phyloP scores from a whole-genome alignment of 2,797 vertebrate species.

The Dendrocincla tyrannina region DNA sequence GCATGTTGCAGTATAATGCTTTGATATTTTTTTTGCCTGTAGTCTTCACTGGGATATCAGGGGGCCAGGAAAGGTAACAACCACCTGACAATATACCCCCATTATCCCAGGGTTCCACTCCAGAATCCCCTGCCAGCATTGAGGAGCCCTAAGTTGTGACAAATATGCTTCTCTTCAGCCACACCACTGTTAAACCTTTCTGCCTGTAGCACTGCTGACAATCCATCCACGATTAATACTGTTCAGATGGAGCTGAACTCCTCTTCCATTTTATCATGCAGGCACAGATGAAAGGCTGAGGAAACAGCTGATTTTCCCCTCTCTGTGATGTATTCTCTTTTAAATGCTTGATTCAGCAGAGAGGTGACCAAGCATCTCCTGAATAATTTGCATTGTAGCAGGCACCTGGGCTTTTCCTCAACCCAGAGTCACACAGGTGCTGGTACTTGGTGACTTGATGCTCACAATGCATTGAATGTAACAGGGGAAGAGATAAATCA shows the following conservation, averaged over 20 bases:
- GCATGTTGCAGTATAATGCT: not conserved
- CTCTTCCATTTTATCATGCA: slow-evolving; percentile 7
- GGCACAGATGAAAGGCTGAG: slow-evolving; percentile 10
- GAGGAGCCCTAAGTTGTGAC: not conserved
- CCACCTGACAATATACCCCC: not conserved
- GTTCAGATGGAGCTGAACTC: slow-evolving; percentile 21
- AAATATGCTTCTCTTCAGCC: not conserved
- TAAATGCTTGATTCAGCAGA: slow-evolving; percentile 36
- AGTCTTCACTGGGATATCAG: not conserved
- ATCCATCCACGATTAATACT: slow-evolving; percentile 9
- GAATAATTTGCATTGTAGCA: not conserved
- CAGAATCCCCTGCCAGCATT: not conserved
- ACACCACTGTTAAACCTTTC: not conserved
- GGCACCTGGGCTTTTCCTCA: not conserved
- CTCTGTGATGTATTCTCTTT: not conserved
- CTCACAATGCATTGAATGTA: not conserved
- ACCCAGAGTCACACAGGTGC: not conserved
- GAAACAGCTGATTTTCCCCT: slow-evolving; percentile 29
- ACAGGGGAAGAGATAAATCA: not conserved
- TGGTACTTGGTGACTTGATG: not conserved
- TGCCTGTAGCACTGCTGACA: slow-evolving; percentile 15
- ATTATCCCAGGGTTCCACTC: not conserved
- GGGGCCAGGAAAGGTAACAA: not conserved
- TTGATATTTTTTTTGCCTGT: not conserved
- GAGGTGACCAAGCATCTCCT: slow-evolving; percentile 8